Percentiles rank a stretch among this genome's conserved stretches.
phyloP scores from a whole-genome alignment of 2,113 vertebrate genomes.

The Tupaia tana region DNA sequence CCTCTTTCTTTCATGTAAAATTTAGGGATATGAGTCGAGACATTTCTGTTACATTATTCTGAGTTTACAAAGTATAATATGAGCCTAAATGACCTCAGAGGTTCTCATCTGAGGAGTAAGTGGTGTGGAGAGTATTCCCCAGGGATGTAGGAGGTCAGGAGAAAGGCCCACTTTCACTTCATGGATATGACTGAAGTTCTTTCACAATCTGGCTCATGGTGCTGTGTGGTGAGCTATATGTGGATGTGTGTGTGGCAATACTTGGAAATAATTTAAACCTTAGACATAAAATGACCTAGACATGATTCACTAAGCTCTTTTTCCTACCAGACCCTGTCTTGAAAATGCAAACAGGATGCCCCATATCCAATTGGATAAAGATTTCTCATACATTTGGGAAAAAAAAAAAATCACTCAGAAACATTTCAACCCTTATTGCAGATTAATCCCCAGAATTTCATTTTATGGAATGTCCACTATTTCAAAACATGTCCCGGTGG shows the following conservation, averaged over 20 bases:
- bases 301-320: slow-evolving; percentile 69
- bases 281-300: slow-evolving; percentile 57
- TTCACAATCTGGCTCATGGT: slow-evolving; percentile 38
- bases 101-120: slow-evolving; percentile 28
- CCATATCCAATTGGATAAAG: slow-evolving; percentile 43
- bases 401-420: slow-evolving; percentile 58
- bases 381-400: slow-evolving; percentile 67
- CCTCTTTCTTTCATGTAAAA: neutral
- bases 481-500: slow-evolving; percentile 72
- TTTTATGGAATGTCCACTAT: slow-evolving; percentile 63
- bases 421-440: slow-evolving; percentile 40
- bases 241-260: slow-evolving; percentile 43
- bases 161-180: slow-evolving; percentile 66
- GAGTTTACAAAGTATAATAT: slow-evolving; percentile 48
- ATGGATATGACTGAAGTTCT: neutral
- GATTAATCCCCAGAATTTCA: slow-evolving; percentile 64
- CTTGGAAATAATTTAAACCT: slow-evolving; percentile 42
- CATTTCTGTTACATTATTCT: slow-evolving; percentile 28
- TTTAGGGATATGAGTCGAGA: slow-evolving; percentile 22
- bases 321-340: slow-evolving; percentile 51
- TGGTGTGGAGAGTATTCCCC: neutral
- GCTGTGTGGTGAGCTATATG: neutral
- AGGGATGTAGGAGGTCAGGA: neutral
- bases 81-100: slow-evolving; percentile 10
- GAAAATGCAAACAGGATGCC: slow-evolving; percentile 60